Conservation (phyloP, 2,888 invertebrate species). For the Acleris holmiana region DNA sequence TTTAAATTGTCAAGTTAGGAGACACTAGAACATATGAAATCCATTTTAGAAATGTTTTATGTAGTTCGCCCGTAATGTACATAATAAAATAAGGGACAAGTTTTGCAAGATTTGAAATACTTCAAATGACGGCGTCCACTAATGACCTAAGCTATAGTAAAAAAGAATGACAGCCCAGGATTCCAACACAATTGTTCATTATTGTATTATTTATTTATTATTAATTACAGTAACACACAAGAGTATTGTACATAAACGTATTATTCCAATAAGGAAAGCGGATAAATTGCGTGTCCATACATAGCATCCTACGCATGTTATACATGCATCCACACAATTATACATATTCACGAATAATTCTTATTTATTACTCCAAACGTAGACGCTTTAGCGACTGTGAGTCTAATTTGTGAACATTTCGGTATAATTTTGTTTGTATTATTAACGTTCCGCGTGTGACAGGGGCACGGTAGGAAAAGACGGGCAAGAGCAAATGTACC, state of each 20-base stretch:
- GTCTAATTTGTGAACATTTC: conserved; percentile 1
- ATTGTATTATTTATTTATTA: too few species aligned
- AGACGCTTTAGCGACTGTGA: not conserved
- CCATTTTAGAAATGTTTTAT: too few species aligned
- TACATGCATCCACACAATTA: conserved; percentile 23
- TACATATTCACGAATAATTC: conserved; percentile 21
- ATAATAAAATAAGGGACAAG: too few species aligned
- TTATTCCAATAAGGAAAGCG: conserved; percentile 51
- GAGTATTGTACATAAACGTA: not conserved
- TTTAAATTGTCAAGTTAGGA: too few species aligned
- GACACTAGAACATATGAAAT: too few species aligned
- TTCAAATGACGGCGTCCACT: too few species aligned
- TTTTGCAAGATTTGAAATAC: too few species aligned
- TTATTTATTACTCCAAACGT: conserved; percentile 12
- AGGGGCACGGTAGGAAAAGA: conserved; percentile 21
- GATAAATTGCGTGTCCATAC: conserved; percentile 52
- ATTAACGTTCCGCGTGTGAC: conserved; percentile 43
- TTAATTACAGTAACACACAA: not conserved
- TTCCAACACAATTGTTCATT: too few species aligned
- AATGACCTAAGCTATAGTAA: too few species aligned
- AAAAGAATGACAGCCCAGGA: too few species aligned
- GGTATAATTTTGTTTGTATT: conserved; percentile 1
- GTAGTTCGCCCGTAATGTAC: too few species aligned
- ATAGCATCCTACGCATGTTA: conserved; percentile 44
- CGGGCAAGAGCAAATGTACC: not conserved